A percentile compares a stretch with the other conserved stretches of the same genome.
phyloP scores from a whole-genome alignment of 2,113 vertebrate genomes.

The Tichodroma muraria region DNA sequence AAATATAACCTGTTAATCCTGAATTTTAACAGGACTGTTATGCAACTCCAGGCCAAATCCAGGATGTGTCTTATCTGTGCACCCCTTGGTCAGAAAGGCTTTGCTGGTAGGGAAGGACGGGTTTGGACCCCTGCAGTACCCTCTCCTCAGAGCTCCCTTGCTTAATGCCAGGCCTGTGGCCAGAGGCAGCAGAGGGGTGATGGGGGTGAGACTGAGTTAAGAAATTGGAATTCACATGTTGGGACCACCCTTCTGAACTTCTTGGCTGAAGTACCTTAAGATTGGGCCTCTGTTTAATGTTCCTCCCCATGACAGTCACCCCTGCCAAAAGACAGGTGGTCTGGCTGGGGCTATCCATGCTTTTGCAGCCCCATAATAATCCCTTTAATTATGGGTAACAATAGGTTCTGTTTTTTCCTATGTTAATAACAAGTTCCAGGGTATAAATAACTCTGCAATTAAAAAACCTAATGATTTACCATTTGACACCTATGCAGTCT shows the following conservation, averaged over 20 bases:
- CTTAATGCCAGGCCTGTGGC: background rate
- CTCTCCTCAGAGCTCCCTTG: background rate
- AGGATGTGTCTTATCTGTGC: background rate
- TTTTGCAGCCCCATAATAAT: background rate
- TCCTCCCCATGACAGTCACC: background rate
- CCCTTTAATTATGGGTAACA: background rate
- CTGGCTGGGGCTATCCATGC: background rate
- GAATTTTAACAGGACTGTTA: slow-evolving; percentile 27
- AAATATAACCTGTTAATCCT: slow-evolving; percentile 60
- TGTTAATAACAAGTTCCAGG: slow-evolving; percentile 41
- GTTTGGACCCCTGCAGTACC: background rate
- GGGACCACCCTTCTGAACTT: background rate
- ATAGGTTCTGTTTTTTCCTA: slow-evolving; percentile 8
- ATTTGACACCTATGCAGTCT: slow-evolving; percentile 23
- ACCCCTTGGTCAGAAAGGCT: background rate
- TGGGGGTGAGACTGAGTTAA: background rate
- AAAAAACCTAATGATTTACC: slow-evolving; percentile 27
- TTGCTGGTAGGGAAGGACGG: background rate
- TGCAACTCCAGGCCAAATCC: background rate
- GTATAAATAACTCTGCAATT: slow-evolving; percentile 54
- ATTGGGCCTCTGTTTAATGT: background rate
- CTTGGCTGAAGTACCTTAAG: background rate
- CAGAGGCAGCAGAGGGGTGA: background rate
- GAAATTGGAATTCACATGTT: background rate
- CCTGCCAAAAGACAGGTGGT: background rate